Base-by-base conservation (phyloP, 2,888 invertebrate genomes). In the Polylopha cassiicola region DNA sequence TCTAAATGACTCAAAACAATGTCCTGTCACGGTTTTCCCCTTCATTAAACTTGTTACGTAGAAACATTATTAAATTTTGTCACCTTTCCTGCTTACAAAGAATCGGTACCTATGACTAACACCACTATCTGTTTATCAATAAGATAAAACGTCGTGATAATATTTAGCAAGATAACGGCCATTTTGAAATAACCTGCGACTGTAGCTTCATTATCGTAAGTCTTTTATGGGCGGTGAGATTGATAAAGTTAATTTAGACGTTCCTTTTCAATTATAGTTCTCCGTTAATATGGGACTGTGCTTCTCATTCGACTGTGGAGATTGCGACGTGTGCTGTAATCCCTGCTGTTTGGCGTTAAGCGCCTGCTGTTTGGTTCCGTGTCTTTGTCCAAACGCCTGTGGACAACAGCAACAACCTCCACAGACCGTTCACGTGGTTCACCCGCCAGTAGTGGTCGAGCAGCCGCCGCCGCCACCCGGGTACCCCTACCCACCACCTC, bases 351-450 rank as follows among this genome's bases (percentile, higher is more conserved):
- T 85, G 65, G 76, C 79, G 15, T 48, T 84, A 53, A 65, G 81
- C 23, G 82, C 84, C 0, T 82, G 82, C 53, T 85, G 84, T 48
- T 58, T 82, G 47, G 58, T 82, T 8, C 82, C 84, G 9, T 82
- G 84, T 49, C 57, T 78, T 37, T 85, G 84, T 38, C 81, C 82
- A 1, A 82, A 84, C 58, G 82, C 81, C 3, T 84, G 84, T 29
- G 84, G 84, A 0, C 78, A 74, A 43, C 79, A 81, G 21, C 69
- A 73, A 7, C 77, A 51, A 0, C 80, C 70, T 0, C 71, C 70
- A 0, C 77, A 72, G 36, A 70, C 73, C 0, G 67, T 81, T n/a
- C 66, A 74, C 22, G 62, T 80, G 3, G 61, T 61, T 1, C 82
- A 81, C 14, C 82, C 78, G 2, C 79, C 79, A 1, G 65, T 73